Conservation (phyloP, 1,140 invertebrate species). For the Achroia grisella region DNA sequence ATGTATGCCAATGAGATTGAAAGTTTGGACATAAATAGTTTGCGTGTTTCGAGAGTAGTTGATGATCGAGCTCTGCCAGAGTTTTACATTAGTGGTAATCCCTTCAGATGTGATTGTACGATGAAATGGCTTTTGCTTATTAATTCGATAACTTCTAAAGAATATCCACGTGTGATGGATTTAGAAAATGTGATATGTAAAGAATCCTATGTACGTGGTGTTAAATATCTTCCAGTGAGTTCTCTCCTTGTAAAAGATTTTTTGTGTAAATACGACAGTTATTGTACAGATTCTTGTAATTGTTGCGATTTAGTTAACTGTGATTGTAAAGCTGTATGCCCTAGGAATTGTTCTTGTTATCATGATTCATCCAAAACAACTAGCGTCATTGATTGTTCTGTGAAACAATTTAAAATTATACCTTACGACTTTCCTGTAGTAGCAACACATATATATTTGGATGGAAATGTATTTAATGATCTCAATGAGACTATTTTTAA, state of each 20-base stretch:
- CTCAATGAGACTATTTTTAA: slow-evolving; percentile 89
- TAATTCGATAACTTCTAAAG: slow-evolving; percentile 80
- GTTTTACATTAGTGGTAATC: slow-evolving; percentile 90
- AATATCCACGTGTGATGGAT: slow-evolving; percentile 88
- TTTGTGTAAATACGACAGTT: slow-evolving; percentile 86
- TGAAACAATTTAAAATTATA: slow-evolving; percentile 78
- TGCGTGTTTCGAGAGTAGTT: slow-evolving; percentile 79
- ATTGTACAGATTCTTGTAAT: slow-evolving; percentile 88
- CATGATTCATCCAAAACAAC: slow-evolving; percentile 90
- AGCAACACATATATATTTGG: slow-evolving; percentile 92
- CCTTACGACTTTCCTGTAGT: slow-evolving; percentile 89
- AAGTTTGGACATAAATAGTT: slow-evolving; percentile 84
- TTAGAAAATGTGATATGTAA: slow-evolving; percentile 87
- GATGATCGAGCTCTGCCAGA: slow-evolving; percentile 80
- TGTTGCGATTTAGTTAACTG: slow-evolving; percentile 92
- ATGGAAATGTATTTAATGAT: slow-evolving; percentile 84
- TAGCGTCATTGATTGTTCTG: slow-evolving; percentile 88
- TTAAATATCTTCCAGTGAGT: slow-evolving; percentile 80
- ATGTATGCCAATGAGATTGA: slow-evolving; percentile 88
- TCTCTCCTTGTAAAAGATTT: slow-evolving; percentile 84
- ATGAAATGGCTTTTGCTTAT: slow-evolving; percentile 92
- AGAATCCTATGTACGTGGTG: slow-evolving; percentile 83
- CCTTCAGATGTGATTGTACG: slow-evolving; percentile 90
- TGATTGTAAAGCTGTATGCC: slow-evolving; percentile 90
- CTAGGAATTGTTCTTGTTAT: slow-evolving; percentile 89